Base-by-base conservation (phyloP, 2,113 vertebrate genomes). In the Myiopsitta monachus region DNA sequence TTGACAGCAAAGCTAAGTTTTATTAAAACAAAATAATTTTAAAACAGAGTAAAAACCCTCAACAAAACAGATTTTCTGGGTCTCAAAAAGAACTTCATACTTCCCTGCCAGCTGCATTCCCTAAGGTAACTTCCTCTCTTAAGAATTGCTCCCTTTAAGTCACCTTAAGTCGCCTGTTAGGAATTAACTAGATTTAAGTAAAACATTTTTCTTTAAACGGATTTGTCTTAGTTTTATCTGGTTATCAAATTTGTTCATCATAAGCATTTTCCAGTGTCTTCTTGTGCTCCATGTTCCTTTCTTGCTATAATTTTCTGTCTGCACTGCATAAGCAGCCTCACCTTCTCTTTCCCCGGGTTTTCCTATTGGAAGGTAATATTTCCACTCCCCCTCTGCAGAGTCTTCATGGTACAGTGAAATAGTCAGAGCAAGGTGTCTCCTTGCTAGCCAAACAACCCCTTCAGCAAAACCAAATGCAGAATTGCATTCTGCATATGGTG, bases 21-120 rank as follows among this genome's bases (percentile, higher is more conserved):
- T 82, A 72, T 82, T 89, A 27, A 59, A 89, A n/a, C 10, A 46
- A 59, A 11, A 36, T 52, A 33, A 91, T 75, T 85, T 82, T 87
- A 17, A 75, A 73, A n/a, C 28, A 44, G 16, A n/a, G n/a, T n/a
- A n/a, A 67, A 31, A 38, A 0, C 0, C 2, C 23, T 14, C 18
- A 30, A 54, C 51, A 52, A 52, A 6, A 38, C n/a, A 17, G 4
- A 38, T 89, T 90, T 85, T 87, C 51, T 75, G 17, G 4, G 3
- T 70, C 27, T 72, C 72, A 55, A 79, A 78, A 82, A 63, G 4
- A 21, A 51, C 5, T 26, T 84, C 15, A 21, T 39, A 11, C 6
- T 75, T 49, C 55, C 18, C 19, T 82, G 36, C 10, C 38, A 83
- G 33, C 49, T 57, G 31, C 69, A 43, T 31, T 3, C 31, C 38